Base-by-base conservation (phyloP, 1,140 invertebrate species). In the Neodiprion lecontei region DNA sequence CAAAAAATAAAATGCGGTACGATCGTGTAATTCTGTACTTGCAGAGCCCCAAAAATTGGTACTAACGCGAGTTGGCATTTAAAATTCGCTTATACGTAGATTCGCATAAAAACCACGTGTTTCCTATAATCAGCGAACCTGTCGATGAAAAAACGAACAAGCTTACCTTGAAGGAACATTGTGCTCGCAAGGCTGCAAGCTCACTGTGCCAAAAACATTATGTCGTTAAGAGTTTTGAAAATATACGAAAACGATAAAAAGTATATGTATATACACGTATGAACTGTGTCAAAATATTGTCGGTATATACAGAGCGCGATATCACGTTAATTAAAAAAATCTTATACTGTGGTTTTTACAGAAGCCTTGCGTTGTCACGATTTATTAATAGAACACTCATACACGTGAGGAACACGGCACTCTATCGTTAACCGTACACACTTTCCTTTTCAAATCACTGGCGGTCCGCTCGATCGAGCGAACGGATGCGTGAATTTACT, bases 101-200 rank as follows among this genome's bases (percentile, higher is more conserved):
- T 40, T 40, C 5, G 28, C 28, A 4, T 3, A 40, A 40, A 40
- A 40, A 40, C 1, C 1, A 40, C 28, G 28, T 40, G 28, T 5
- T 40, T 40, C 4, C 2, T 40, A 40, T 40, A 40, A 40, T 40
- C 28, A 40, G 5, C 28, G 28, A 40, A 40, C 28, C 5, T 40
- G 28, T 40, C 28, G 1, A 40, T 40, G 28, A 40, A 40, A 40
- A 40, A 40, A 40, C 28, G 28, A 40, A 69, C 21, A 12, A 65
- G 17, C 40, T 69, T 23, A 69, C 67, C 67, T 69, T 21, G 14
- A 12, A 14, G 21, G 11, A 12, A 69, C 67, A 69, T 69, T 47
- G 67, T 69, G 67, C 67, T 47, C 67, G 67, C 67, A 47, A 23
- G 8, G 21, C 17, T 47, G 67, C 40, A 69, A 69, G 67, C 67